Evolutionary conservation across 1,140 invertebrate species (phyloP).

Genomic region (Panagrolaimus sp.): DNA sequence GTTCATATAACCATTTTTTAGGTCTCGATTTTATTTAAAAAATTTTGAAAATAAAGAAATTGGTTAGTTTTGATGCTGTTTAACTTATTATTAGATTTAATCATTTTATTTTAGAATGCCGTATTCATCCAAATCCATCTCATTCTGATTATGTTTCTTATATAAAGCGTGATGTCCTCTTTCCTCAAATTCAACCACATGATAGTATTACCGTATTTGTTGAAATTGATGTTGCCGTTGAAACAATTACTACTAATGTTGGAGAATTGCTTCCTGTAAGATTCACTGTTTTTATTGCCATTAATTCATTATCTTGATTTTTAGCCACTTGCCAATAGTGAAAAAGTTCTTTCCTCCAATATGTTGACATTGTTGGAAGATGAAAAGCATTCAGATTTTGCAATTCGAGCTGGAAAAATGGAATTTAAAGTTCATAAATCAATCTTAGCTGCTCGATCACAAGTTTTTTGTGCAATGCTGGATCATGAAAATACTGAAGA

Average conservation of each 20-base stretch:
- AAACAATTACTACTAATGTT: constrained; percentile 52
- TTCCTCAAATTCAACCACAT: constrained; percentile 56
- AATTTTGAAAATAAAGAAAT: constrained; percentile 58
- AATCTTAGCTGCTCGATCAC: constrained; percentile 57
- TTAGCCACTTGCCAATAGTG: constrained; percentile 30
- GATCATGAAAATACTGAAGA: constrained; percentile 53
- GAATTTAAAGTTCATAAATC: constrained; percentile 54
- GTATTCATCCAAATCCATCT: constrained; percentile 59
- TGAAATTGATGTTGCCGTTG: constrained; percentile 59
- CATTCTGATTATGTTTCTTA: constrained; percentile 60
- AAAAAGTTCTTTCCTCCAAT: constrained; percentile 50
- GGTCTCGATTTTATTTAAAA: constrained; percentile 54
- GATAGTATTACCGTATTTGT: constrained; percentile 57
- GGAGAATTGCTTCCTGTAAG: constrained; percentile 37
- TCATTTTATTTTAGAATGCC: too few species aligned
- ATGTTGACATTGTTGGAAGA: constrained; percentile 53
- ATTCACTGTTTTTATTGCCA: too few species aligned
- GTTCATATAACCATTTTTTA: constrained; percentile 23
- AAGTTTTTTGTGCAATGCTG: constrained; percentile 58
- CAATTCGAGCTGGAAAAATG: constrained; percentile 43
- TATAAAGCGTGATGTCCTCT: constrained; percentile 57
- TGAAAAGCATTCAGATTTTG: constrained; percentile 51
- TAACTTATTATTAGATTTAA: too few species aligned
- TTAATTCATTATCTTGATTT: constrained; percentile 4
- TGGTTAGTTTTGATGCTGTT: too few species aligned